These are phyloP conservation scores for Globodera rostochiensis DNA, from an alignment of 1,140 invertebrate species.

Conservation along the genomic window DNA sequence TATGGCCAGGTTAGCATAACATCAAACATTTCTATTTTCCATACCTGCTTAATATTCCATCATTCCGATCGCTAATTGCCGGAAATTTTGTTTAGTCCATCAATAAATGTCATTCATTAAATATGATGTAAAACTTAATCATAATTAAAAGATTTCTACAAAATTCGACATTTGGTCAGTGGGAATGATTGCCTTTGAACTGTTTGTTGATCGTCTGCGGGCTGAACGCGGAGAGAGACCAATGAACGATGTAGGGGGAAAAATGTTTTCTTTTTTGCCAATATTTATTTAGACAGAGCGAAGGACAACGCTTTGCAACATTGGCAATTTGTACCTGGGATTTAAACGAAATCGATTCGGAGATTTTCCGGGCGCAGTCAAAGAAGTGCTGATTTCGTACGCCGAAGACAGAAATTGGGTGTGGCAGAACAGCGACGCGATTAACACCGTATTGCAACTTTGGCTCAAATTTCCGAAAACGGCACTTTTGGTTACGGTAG, in stretches of 20 bases:
- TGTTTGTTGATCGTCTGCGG: background rate
- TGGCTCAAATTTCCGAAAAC: background rate
- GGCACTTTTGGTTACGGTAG: background rate
- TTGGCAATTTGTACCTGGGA: background rate
- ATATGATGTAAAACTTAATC: no score
- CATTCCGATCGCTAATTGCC: no score
- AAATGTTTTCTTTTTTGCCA: background rate
- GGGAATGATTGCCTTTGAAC: background rate
- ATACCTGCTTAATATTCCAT: no score
- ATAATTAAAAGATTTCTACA: background rate
- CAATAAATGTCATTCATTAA: no score
- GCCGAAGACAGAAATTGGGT: background rate
- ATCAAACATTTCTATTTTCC: no score
- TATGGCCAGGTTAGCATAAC: background rate
- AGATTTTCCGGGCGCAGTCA: background rate
- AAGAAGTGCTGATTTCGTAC: background rate
- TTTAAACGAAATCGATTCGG: background rate
- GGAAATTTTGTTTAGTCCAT: no score
- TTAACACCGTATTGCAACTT: background rate
- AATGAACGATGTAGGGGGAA: background rate
- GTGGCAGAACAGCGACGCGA: background rate
- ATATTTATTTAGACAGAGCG: background rate
- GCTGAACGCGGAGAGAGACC: background rate
- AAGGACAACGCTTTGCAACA: background rate
- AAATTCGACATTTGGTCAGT: background rate